Conservation (phyloP, 2,888 invertebrate species). For the Mamestra brassicae region DNA sequence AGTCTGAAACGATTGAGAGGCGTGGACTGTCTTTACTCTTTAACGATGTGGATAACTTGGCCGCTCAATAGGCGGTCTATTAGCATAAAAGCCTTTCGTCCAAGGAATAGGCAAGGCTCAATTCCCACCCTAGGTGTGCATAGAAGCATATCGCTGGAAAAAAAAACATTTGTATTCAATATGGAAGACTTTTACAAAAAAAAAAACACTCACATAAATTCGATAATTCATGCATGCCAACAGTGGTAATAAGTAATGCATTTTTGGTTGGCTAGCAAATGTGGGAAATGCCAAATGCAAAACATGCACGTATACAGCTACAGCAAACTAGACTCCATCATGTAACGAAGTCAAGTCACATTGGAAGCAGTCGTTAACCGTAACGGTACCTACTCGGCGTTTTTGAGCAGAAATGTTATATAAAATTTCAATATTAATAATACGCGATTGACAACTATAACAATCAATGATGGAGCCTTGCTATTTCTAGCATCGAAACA, state of each 20-base stretch:
- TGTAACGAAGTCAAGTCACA: slow-evolving; percentile 24
- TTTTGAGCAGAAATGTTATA: slow-evolving; percentile 19
- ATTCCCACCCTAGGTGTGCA: neutral
- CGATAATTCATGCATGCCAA: no score
- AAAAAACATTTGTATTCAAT: neutral
- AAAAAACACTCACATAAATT: no score
- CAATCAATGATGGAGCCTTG: slow-evolving; percentile 11
- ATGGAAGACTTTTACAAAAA: no score
- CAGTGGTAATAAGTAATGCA: neutral
- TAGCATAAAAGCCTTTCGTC: neutral
- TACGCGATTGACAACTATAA: slow-evolving; percentile 10
- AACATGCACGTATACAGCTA: neutral
- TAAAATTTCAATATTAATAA: slow-evolving; percentile 8
- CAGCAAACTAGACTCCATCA: neutral
- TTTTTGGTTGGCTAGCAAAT: neutral
- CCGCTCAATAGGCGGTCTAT: neutral
- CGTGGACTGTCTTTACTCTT: neutral
- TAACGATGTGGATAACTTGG: neutral
- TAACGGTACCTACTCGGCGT: slow-evolving; percentile 34
- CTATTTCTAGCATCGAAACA: neutral
- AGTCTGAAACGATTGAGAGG: neutral
- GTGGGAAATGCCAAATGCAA: neutral
- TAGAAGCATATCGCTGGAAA: neutral
- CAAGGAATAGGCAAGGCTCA: no score
- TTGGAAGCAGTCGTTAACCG: slow-evolving; percentile 36